Evolutionary conservation across 37 sponge, comb jelly and placozoan genomes (phyloP).

Genomic region (Cliona cf. orientalis): DNA sequence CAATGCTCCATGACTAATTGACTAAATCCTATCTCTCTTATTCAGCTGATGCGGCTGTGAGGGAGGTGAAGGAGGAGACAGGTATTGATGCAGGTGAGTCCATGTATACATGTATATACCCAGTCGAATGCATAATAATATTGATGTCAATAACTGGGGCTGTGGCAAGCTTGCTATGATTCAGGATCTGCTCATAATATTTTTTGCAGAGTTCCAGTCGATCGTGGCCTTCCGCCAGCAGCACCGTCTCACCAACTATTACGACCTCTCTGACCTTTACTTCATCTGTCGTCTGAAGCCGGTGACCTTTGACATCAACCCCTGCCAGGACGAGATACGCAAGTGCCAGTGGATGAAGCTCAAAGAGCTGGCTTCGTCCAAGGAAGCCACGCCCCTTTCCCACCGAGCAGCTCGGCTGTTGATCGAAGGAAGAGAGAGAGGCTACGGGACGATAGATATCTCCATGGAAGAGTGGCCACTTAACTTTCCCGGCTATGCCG

Average conservation of each 20-base stretch:
- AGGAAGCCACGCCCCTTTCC: constrained; percentile 56
- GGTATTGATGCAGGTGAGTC: constrained; percentile 79
- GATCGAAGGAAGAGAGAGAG: constrained; percentile 24
- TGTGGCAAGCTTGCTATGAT: no score
- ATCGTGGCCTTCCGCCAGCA: constrained; percentile 82
- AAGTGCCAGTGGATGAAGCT: constrained; percentile 81
- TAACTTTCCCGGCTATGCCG: constrained; percentile 4
- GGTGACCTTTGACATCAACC: constrained; percentile 56
- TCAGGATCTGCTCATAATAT: no score
- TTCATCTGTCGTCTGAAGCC: constrained; percentile 83
- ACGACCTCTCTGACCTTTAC: constrained; percentile 75
- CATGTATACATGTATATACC: no score
- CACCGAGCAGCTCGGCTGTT: constrained; percentile 28
- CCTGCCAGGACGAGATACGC: constrained; percentile 69
- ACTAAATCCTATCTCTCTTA: background rate
- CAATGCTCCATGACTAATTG: background rate
- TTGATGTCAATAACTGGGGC: no score
- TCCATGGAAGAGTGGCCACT: background rate
- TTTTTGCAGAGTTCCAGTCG: constrained; percentile 64
- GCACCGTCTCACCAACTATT: constrained; percentile 64
- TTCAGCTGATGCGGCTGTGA: constrained; percentile 72
- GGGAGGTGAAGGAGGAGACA: constrained; percentile 88
- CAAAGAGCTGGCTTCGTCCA: constrained; percentile 34
- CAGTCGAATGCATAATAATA: no score
- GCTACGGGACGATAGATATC: constrained; percentile 40